A percentile compares a stretch with the other conserved stretches of the same genome.
These are phyloP conservation scores for Rhodophaea formosa DNA, from an alignment of 2,888 invertebrate species.

Conservation along the genomic window DNA sequence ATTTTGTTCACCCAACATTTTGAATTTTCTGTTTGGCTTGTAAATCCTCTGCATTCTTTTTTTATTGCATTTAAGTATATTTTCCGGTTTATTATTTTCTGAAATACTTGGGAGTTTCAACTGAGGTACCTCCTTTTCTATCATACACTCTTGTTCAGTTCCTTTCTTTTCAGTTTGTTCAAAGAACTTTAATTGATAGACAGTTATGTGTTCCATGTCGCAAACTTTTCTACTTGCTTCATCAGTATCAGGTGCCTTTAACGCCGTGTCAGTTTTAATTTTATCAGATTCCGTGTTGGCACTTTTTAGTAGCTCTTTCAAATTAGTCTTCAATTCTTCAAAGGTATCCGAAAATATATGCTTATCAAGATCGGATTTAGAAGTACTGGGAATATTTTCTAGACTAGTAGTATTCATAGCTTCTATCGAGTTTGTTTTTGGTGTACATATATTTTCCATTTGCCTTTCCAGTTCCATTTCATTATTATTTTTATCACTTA, in stretches of 20 bases:
- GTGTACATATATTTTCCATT: conserved; percentile 59
- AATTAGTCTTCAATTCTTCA: conserved; percentile 59
- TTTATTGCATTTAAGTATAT: conserved; percentile 43
- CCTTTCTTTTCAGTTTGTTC: conserved; percentile 33
- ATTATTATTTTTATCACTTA: conserved; percentile 41
- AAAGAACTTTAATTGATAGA: conserved; percentile 59
- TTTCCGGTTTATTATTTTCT: conserved; percentile 54
- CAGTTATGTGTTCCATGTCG: conserved; percentile 69
- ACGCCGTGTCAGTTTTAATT: conserved; percentile 30
- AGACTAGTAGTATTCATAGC: conserved; percentile 26
- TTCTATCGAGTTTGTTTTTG: conserved; percentile 66
- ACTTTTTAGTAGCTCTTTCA: conserved; percentile 56
- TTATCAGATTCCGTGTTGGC: conserved; percentile 25
- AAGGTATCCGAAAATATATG: conserved; percentile 58
- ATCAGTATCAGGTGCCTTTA: conserved; percentile 27
- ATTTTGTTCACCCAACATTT: conserved; percentile 55
- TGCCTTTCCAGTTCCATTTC: conserved; percentile 41
- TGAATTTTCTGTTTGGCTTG: conserved; percentile 53
- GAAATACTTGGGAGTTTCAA: conserved; percentile 64
- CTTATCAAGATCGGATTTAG: conserved; percentile 26
- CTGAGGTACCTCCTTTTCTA: conserved; percentile 28
- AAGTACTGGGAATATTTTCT: not conserved
- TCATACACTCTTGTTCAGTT: conserved; percentile 21
- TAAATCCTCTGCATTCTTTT: conserved; percentile 52
- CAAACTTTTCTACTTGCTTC: conserved; percentile 44